Conservation (phyloP, 1,140 invertebrate species). For the Ostrea denselamellosa region DNA sequence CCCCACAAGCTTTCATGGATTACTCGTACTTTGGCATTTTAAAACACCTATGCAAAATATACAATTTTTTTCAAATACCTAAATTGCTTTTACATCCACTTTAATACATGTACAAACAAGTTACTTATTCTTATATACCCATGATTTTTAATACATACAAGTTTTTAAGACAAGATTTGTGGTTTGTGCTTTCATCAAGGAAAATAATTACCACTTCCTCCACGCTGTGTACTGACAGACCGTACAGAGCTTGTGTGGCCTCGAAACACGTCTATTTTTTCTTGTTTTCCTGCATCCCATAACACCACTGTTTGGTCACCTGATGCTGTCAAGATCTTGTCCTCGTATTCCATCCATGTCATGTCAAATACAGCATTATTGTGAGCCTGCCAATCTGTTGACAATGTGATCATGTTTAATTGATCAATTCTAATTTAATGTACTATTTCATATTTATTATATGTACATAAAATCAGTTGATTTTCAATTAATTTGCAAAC, state of each 20-base stretch:
- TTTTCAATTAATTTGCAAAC: too few species aligned
- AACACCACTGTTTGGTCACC: constrained; percentile 89
- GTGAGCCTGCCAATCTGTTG: constrained; percentile 84
- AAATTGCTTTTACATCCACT: too few species aligned
- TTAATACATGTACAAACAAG: too few species aligned
- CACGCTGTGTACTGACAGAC: constrained; percentile 85
- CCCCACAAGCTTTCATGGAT: too few species aligned
- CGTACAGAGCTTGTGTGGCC: constrained; percentile 90
- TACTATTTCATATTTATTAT: not conserved
- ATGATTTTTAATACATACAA: too few species aligned
- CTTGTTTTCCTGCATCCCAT: constrained; percentile 83
- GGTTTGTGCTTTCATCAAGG: too few species aligned
- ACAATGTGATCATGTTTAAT: not conserved
- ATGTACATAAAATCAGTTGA: not conserved
- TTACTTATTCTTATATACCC: too few species aligned
- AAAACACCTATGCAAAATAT: too few species aligned
- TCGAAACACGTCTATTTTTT: constrained; percentile 82
- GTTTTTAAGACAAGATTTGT: too few species aligned
- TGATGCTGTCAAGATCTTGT: constrained; percentile 89
- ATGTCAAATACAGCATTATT: constrained; percentile 93
- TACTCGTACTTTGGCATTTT: too few species aligned
- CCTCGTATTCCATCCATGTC: constrained; percentile 88
- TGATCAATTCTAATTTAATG: not conserved
- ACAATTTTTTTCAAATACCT: too few species aligned
- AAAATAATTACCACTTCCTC: constrained; percentile 81